Percentiles rank a stretch among this genome's conserved stretches.
Evolutionary conservation across 2,797 vertebrate genomes (phyloP).

Genomic region (Denticeps clupeoides): DNA sequence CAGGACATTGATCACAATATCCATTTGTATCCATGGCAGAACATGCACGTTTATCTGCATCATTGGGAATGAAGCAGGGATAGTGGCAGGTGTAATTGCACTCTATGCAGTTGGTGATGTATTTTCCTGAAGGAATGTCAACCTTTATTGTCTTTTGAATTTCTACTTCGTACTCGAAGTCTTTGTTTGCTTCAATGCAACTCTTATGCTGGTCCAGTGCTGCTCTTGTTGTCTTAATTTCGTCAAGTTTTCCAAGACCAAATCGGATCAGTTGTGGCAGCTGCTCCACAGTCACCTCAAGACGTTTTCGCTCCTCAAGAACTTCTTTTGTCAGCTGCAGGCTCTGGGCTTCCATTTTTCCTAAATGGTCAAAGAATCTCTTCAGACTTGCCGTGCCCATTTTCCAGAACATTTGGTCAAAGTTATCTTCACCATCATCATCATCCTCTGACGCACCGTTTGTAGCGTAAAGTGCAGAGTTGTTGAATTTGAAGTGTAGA

Average conservation of each 20-base stretch:
- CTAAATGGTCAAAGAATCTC: conserved; percentile 26
- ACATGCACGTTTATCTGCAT: conserved; percentile 13
- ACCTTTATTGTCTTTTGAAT: conserved; percentile 15
- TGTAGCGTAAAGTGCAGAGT: conserved; percentile 30
- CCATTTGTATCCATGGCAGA: conserved; percentile 21
- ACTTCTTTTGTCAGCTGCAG: conserved; percentile 29
- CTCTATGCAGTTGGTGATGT: conserved; percentile 38
- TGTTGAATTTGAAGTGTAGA: conserved; percentile 41
- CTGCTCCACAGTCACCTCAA: conserved; percentile 20
- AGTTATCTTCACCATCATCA: conserved; percentile 16
- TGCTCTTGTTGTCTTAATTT: conserved; percentile 28
- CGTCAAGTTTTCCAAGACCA: conserved; percentile 33
- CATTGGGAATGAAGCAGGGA: conserved; percentile 21
- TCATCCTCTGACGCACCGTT: conserved; percentile 16
- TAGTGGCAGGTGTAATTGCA: conserved; percentile 39
- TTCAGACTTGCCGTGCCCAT: conserved; percentile 36
- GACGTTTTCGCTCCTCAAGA: conserved; percentile 19
- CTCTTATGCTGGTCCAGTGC: conserved; percentile 34
- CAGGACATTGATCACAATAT: conserved; percentile 32
- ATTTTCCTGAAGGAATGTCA: conserved; percentile 10
- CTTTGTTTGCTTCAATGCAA: conserved; percentile 30
- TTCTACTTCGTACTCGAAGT: conserved; percentile 35
- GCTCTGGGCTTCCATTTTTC: conserved; percentile 26
- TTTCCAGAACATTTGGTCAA: conserved; percentile 43
- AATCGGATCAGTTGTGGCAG: conserved; percentile 30